These are phyloP conservation scores for Ophion ventricosus DNA, from an alignment of 2,888 invertebrate genomes.

Conservation along the genomic window DNA sequence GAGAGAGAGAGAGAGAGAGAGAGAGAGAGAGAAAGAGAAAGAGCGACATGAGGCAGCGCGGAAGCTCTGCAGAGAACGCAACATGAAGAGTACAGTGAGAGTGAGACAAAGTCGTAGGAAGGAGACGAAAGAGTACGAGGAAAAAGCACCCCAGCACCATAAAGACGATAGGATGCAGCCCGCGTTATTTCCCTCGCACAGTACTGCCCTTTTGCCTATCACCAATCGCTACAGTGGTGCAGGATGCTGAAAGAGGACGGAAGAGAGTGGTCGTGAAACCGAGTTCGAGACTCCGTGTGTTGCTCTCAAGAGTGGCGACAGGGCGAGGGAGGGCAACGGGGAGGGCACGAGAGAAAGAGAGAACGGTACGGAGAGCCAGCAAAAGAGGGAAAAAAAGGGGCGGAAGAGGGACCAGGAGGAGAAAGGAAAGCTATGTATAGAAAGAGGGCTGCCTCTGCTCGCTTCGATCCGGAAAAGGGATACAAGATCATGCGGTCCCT, in stretches of 20 bases:
- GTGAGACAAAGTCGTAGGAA: conserved; percentile 55
- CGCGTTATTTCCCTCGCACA: background rate
- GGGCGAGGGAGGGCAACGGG: conserved; percentile 56
- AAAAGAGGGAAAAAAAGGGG: conserved; percentile 59
- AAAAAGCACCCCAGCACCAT: background rate
- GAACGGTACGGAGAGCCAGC: conserved; percentile 46
- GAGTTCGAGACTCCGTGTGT: conserved; percentile 37
- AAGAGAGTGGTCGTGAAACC: conserved; percentile 39
- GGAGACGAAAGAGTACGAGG: conserved; percentile 33
- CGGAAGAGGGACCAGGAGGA: conserved; percentile 61
- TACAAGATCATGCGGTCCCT: conserved; percentile 12
- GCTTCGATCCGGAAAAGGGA: conserved; percentile 58
- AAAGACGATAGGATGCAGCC: background rate
- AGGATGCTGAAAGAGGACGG: conserved; percentile 43
- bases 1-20: conserved; percentile 34
- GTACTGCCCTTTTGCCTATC: conserved; percentile 1
- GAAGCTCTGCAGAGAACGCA: conserved; percentile 56
- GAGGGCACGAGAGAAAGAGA: conserved; percentile 53
- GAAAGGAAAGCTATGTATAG: conserved; percentile 63
- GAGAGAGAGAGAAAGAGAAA: conserved; percentile 30
- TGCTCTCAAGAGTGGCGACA: conserved; percentile 24
- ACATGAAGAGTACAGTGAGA: conserved; percentile 58
- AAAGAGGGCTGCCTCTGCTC: conserved; percentile 61
- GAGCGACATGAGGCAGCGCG: conserved; percentile 41
- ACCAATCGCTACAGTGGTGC: background rate